Evolutionary conservation across 2,888 invertebrate genomes (phyloP), one percentile per base, ranked within the genome.

Genomic region (Hirtodrosophila trivittata): DNA sequence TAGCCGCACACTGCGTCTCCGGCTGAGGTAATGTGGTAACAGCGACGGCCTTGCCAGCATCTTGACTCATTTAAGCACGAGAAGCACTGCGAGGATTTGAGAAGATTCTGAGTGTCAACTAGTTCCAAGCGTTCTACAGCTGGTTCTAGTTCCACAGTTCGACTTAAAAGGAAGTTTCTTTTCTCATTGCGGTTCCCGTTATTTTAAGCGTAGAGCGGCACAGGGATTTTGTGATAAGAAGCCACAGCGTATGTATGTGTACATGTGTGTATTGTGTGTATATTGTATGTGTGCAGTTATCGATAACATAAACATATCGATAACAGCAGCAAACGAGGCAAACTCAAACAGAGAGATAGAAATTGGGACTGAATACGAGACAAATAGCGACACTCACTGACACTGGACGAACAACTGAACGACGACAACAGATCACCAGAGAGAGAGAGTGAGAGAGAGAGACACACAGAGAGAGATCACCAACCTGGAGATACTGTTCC

Each of bases 401-500:
- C 66, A 82, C 43, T 46, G 47, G 54, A 82, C 75, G 49, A 33
- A 47, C 26, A 50, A 35, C n/a, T 32, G 30, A 47, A 21, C 18
- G 43, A 39, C 10, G 46, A 33, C 18, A 59, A 58, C 51, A 52
- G 50, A 35, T 35, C 72, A 65, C 41, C 21, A 33, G 33, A 49
- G 58, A 60, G 43, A 62, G 41, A 51, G 10, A 51, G 10, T n/a
- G 26, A 21, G 32, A 30, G 25, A 43, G 32, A 35, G 35, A 35
- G 35, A 35, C 5, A 35, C 13, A 14, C 2, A 35, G 35, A 66
- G 52, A 65, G 58, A 56, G 42, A 75, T 43, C 64, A 91, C 90
- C 88, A 90, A 90, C 89, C 90, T 90, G 82, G 41, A 86, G 78
- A 64, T 90, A 89, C 81, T 88, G 87, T 35, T 89, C 89, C 80